These are phyloP conservation scores for Leptinotarsa peninsularis DNA, from an alignment of 2,888 invertebrate species.

Conservation along the genomic window DNA sequence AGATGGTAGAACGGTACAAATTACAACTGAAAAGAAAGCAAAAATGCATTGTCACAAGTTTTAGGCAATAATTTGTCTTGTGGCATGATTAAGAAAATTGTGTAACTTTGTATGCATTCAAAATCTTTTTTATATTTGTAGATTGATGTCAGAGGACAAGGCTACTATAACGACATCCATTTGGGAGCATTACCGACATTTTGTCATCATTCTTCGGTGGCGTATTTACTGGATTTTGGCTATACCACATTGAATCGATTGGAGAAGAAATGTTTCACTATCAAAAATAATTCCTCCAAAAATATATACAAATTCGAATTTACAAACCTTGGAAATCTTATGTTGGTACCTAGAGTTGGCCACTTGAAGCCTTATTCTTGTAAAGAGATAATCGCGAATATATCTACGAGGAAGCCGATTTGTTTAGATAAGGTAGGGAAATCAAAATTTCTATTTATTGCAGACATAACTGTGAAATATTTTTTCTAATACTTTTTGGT, in stretches of 20 bases:
- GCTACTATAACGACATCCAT: constrained; percentile 46
- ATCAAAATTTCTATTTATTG: too few relatives aligned
- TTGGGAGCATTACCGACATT: constrained; percentile 32
- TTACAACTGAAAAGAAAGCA: too few relatives aligned
- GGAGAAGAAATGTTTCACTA: constrained; percentile 62
- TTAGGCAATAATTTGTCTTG: too few relatives aligned
- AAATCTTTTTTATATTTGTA: constrained; percentile 36
- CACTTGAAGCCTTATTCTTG: constrained; percentile 64
- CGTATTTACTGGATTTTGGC: constrained; percentile 64
- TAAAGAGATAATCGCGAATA: constrained; percentile 69
- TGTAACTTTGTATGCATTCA: neutral
- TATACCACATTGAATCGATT: constrained; percentile 60
- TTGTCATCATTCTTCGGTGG: constrained; percentile 33
- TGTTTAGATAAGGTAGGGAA: constrained; percentile 55
- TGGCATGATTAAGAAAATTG: too few relatives aligned
- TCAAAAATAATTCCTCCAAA: constrained; percentile 63
- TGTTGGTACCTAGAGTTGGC: constrained; percentile 68
- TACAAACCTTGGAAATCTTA: constrained; percentile 56
- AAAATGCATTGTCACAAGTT: too few relatives aligned
- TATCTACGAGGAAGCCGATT: constrained; percentile 65
- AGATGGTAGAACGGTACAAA: too few relatives aligned
- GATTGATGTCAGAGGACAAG: constrained; percentile 59
- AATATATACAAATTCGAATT: constrained; percentile 66
- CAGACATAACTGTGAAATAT: constrained; percentile 2
- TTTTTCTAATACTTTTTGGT: constrained; percentile 37